Percentiles rank a stretch among this genome's conserved stretches.
Conservation (phyloP, 1,140 invertebrate genomes). For the Ips nitidus region DNA sequence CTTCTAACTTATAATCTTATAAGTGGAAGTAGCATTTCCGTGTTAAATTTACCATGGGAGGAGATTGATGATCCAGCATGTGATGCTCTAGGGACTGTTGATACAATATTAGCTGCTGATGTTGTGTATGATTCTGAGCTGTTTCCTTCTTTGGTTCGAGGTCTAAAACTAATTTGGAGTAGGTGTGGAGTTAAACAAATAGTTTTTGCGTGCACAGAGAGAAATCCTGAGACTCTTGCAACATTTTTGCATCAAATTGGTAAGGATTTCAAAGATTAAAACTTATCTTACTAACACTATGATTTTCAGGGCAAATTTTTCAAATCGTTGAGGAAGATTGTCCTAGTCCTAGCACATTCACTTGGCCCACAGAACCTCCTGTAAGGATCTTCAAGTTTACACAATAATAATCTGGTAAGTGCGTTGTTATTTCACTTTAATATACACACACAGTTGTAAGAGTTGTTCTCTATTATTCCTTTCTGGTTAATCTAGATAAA, state of each 20-base stretch:
- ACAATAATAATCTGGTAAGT: constrained; percentile 3
- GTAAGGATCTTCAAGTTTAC: constrained; percentile 19
- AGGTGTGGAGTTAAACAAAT: constrained; percentile 47
- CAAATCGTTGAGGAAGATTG: constrained; percentile 4
- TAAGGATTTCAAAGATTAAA: constrained; percentile 37
- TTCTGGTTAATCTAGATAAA: constrained; percentile 7
- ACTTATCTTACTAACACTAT: not conserved
- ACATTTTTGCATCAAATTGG: constrained; percentile 54
- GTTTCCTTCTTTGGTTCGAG: constrained; percentile 52
- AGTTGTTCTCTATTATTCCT: constrained; percentile 11
- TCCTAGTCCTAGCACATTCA: not conserved
- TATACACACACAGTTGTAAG: not conserved
- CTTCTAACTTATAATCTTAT: constrained; percentile 5
- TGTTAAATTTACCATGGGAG: constrained; percentile 57
- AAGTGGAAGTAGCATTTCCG: constrained; percentile 41
- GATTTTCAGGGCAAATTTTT: constrained; percentile 1
- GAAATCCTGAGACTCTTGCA: constrained; percentile 55
- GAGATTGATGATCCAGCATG: constrained; percentile 48
- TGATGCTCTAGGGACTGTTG: constrained; percentile 44
- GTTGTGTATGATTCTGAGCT: constrained; percentile 56
- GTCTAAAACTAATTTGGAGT: constrained; percentile 49
- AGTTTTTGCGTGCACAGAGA: constrained; percentile 56
- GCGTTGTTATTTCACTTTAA: not conserved
- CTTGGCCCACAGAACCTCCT: constrained; percentile 18
- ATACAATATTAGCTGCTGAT: constrained; percentile 59